Conservation (phyloP, 2,888 invertebrate genomes). For the Leucoma salicis region DNA sequence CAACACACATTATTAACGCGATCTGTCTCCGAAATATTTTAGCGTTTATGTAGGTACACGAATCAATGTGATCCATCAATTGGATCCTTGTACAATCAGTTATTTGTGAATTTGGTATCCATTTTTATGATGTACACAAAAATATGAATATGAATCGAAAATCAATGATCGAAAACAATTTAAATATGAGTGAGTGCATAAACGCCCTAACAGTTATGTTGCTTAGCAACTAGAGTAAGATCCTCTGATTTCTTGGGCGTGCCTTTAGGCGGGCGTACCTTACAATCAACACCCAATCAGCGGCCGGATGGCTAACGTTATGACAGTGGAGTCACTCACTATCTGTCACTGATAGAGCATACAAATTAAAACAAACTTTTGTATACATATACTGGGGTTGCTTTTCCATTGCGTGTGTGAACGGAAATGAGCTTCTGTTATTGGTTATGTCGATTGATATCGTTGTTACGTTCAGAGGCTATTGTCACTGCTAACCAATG, state of each 20-base stretch:
- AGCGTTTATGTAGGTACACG: no score
- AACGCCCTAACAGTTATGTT: constrained; percentile 28
- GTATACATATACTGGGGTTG: constrained; percentile 4
- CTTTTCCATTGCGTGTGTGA: constrained; percentile 18
- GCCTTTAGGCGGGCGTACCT: constrained; percentile 40
- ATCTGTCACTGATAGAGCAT: constrained; percentile 45
- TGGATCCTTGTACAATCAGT: no score
- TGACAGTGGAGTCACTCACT: constrained; percentile 67
- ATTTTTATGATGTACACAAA: no score
- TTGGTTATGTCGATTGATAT: constrained; percentile 43
- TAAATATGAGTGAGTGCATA: no score
- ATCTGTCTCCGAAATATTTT: no score
- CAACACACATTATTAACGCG: no score
- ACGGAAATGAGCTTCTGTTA: constrained; percentile 45
- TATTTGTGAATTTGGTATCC: no score
- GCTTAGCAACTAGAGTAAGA: constrained; percentile 47
- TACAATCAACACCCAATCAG: constrained; percentile 53
- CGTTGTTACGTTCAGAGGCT: not conserved
- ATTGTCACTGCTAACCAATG: not conserved
- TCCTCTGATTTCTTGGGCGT: constrained; percentile 42
- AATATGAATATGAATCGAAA: no score
- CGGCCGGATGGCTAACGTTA: constrained; percentile 65
- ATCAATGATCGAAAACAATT: no score
- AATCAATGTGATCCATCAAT: no score
- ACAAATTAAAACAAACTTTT: constrained; percentile 26